Conservation (phyloP, 1,140 invertebrate genomes). For the Archegozetes longisetosus region DNA sequence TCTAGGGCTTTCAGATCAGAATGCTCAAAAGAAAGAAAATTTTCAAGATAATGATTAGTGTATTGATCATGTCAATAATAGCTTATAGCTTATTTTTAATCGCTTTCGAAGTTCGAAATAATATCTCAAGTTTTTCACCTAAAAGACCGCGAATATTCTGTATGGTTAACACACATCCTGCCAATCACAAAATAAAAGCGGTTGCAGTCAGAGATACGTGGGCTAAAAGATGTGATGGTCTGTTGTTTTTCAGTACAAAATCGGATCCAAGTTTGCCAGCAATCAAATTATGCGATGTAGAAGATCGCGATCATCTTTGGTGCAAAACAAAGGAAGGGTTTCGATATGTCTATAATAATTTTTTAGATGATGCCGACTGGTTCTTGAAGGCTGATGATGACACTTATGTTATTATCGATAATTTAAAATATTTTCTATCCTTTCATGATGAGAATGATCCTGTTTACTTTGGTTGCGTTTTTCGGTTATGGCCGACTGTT, state of each 20-base stretch:
- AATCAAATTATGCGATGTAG: constrained; percentile 29
- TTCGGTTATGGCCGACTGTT: constrained; percentile 18
- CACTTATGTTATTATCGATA: constrained; percentile 28
- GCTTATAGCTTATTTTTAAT: no score
- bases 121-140: no score
- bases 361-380: constrained; percentile 17
- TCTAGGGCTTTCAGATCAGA: no score
- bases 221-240: constrained; percentile 29
- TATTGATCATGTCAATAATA: no score
- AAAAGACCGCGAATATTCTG: constrained; percentile 21
- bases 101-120: no score
- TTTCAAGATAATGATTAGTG: no score
- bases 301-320: constrained; percentile 23
- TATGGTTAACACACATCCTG: constrained; percentile 24
- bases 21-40: no score
- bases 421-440: constrained; percentile 26
- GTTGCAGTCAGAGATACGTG: constrained; percentile 28
- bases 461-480: constrained; percentile 25
- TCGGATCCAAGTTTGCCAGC: constrained; percentile 21
- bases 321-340: neutral
- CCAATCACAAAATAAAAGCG: constrained; percentile 19
- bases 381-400: constrained; percentile 26
- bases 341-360: constrained; percentile 20
- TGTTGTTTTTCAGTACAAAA: constrained; percentile 33
- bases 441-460: constrained; percentile 18